phyloP scores from a whole-genome alignment of 2,888 invertebrate species.

The Lepeophtheirus nordmannii region DNA sequence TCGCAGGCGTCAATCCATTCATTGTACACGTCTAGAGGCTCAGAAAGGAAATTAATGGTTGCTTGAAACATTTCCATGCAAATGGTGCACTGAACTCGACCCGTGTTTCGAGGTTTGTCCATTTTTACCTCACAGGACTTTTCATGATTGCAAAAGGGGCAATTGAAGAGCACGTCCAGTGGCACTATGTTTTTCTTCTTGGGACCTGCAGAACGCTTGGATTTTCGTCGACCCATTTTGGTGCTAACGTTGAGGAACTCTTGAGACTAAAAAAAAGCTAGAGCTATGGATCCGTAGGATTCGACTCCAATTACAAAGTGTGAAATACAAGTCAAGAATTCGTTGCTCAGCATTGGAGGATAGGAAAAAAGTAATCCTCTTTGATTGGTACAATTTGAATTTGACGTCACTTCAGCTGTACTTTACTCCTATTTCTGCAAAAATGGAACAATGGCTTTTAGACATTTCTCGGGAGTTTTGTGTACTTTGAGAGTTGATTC shows the following conservation, averaged over 20 bases:
- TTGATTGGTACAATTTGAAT: too few relatives aligned
- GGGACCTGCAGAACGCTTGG: slow-evolving; percentile 89
- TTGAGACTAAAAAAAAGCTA: too few relatives aligned
- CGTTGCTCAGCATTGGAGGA: too few relatives aligned
- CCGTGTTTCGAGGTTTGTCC: slow-evolving; percentile 87
- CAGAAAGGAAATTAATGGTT: slow-evolving; percentile 83
- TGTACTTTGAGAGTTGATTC: too few relatives aligned
- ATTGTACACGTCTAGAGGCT: slow-evolving; percentile 95
- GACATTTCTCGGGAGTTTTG: too few relatives aligned
- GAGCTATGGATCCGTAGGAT: too few relatives aligned
- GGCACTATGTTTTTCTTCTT: slow-evolving; percentile 83
- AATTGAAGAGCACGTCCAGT: slow-evolving; percentile 87
- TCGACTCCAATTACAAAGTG: too few relatives aligned
- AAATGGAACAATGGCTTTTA: too few relatives aligned
- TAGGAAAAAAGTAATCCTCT: too few relatives aligned
- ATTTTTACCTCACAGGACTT: slow-evolving; percentile 85
- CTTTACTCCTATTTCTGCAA: too few relatives aligned
- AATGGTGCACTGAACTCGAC: slow-evolving; percentile 81
- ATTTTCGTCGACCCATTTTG: slow-evolving; percentile 84
- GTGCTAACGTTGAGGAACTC: neutral
- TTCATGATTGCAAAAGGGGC: slow-evolving; percentile 98
- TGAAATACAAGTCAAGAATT: too few relatives aligned
- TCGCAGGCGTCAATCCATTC: slow-evolving; percentile 99
- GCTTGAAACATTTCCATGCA: slow-evolving; percentile 91
- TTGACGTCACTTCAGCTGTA: too few relatives aligned